Percentiles rank a stretch among this genome's conserved stretches.
Evolutionary conservation across 2,888 invertebrate species (phyloP).

Genomic region (Coremacera marginata): DNA sequence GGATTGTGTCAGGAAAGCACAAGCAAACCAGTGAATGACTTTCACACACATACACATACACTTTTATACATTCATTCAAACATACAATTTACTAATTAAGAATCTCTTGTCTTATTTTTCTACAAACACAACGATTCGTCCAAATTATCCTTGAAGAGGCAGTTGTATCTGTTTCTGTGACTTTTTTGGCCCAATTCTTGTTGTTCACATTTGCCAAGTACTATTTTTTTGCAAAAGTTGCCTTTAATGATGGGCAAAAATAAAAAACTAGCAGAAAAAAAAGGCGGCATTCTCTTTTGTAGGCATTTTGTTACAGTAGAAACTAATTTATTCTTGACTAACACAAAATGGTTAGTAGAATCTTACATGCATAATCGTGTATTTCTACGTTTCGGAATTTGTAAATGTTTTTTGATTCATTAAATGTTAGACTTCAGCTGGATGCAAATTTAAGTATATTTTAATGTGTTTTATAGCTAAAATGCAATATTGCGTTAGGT

Average conservation of each 20-base stretch:
- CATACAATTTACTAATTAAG: neutral
- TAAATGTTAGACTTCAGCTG: too few relatives aligned
- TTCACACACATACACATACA: neutral
- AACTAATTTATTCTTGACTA: neutral
- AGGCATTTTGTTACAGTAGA: neutral
- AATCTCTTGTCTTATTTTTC: neutral
- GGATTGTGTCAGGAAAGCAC: neutral
- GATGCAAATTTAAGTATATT: too few relatives aligned
- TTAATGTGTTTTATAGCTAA: too few relatives aligned
- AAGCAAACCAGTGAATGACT: neutral
- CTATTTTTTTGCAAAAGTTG: neutral
- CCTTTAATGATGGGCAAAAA: neutral
- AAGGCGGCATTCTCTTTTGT: neutral
- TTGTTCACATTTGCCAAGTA: neutral
- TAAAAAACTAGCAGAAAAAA: neutral
- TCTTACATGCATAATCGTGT: neutral
- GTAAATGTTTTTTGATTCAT: neutral
- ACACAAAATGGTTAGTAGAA: neutral
- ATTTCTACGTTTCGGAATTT: neutral
- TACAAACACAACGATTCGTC: slow-evolving; percentile 3
- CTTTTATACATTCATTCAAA: neutral
- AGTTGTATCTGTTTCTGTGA: neutral
- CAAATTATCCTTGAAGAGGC: slow-evolving; percentile 9
- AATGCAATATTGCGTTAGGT: too few relatives aligned
- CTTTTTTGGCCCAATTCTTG: neutral